These are phyloP conservation scores for Garra rufa DNA, from an alignment of 2,113 vertebrate species.

Conservation along the genomic window DNA sequence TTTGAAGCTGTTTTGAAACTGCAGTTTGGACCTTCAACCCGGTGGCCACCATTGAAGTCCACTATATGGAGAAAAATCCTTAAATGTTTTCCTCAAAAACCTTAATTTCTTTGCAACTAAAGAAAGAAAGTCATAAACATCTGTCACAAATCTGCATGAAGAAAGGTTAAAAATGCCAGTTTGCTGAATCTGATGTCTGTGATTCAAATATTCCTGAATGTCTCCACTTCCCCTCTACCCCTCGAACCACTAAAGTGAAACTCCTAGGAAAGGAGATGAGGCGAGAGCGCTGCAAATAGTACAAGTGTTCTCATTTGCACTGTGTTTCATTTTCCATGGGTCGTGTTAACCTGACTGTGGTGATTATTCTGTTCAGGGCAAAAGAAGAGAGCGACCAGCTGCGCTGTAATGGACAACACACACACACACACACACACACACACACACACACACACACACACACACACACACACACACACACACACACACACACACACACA, in stretches of 20 bases:
- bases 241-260: not conserved
- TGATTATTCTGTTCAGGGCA: slow-evolving; percentile 82
- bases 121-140: too few relatives aligned
- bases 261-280: slow-evolving; percentile 50
- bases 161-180: not conserved
- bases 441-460: slow-evolving; percentile 88
- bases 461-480: slow-evolving; percentile 84
- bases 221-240: not conserved
- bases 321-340: slow-evolving; percentile 83
- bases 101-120: too few relatives aligned
- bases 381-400: slow-evolving; percentile 92
- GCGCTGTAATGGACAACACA: slow-evolving; percentile 86
- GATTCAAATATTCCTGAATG: not conserved
- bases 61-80: too few relatives aligned
- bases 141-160: not conserved
- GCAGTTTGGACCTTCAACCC: too few relatives aligned
- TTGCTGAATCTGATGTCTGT: not conserved
- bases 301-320: slow-evolving; percentile 37
- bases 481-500: slow-evolving; percentile 84
- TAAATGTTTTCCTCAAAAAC: too few relatives aligned
- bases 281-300: slow-evolving; percentile 63
- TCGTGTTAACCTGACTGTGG: slow-evolving; percentile 92
- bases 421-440: slow-evolving; percentile 82
- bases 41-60: too few relatives aligned
- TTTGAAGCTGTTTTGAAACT: too few relatives aligned